Conservation (phyloP, 2,888 invertebrate genomes). For the Apamea crenata region DNA sequence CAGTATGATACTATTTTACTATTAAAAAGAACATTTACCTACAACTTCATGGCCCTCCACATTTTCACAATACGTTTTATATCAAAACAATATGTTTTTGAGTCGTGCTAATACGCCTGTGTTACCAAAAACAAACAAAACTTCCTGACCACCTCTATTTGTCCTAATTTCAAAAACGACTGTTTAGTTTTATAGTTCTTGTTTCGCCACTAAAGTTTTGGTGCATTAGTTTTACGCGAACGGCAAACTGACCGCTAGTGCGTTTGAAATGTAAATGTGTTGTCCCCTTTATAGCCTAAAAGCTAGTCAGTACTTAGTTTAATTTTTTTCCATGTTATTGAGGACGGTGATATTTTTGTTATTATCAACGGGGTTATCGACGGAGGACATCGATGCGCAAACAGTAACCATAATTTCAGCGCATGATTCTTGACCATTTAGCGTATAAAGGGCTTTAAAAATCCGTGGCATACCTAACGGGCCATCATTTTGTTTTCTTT, state of each 20-base stretch:
- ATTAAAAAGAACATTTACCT: background rate
- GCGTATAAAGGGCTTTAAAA: no score
- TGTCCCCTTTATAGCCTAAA: conserved; percentile 17
- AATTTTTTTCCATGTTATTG: conserved; percentile 4
- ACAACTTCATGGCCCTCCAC: background rate
- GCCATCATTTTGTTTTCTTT: no score
- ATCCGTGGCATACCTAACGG: no score
- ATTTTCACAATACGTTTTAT: background rate
- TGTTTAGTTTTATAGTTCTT: conserved; percentile 63
- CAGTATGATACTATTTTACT: background rate
- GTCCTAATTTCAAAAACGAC: conserved; percentile 68
- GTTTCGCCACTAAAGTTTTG: conserved; percentile 63
- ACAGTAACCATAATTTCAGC: no score
- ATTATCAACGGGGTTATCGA: background rate
- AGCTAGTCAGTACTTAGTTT: conserved; percentile 27
- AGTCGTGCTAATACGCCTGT: background rate
- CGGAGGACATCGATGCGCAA: no score
- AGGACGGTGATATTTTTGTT: conserved; percentile 15
- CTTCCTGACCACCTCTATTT: conserved; percentile 11
- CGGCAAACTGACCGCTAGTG: conserved; percentile 23
- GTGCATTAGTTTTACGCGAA: conserved; percentile 36
- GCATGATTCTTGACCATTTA: no score
- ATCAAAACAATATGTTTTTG: background rate
- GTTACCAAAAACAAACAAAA: conserved; percentile 11
- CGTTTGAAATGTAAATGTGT: conserved; percentile 53